phyloP scores from a whole-genome alignment of 2,888 invertebrate genomes.

The Steinernema hermaphroditum region DNA sequence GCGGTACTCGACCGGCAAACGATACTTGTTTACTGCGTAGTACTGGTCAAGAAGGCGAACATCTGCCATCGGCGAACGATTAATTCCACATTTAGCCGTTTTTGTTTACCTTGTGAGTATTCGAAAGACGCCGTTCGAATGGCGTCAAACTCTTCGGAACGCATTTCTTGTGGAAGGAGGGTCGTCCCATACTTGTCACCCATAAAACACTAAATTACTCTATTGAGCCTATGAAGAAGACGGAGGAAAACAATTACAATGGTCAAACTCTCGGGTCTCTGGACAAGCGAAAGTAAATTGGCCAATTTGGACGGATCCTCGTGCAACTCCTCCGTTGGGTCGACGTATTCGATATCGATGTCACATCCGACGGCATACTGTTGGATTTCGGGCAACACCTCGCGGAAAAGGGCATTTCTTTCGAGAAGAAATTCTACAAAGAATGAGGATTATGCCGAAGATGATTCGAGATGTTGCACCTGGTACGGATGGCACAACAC shows the following conservation, averaged over 20 bases:
- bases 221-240: neutral
- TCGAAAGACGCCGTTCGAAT: constrained; percentile 65
- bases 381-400: constrained; percentile 65
- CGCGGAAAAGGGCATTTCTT: constrained; percentile 51
- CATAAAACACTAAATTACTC: constrained; percentile 66
- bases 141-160: constrained; percentile 67
- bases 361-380: constrained; percentile 65
- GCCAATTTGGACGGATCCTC: constrained; percentile 43
- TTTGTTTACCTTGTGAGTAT: constrained; percentile 56
- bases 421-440: constrained; percentile 63
- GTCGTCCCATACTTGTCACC: constrained; percentile 69
- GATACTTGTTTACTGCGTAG: constrained; percentile 68
- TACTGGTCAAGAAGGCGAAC: constrained; percentile 67
- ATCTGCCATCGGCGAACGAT: constrained; percentile 60
- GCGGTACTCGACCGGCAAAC: constrained; percentile 49
- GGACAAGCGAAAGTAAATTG: constrained; percentile 44
- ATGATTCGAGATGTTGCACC: neutral
- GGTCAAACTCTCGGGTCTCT: constrained; percentile 39
- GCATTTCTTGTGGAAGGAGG: constrained; percentile 67
- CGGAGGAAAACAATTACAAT: constrained; percentile 38
- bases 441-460: neutral
- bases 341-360: constrained; percentile 64
- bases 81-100: no score
- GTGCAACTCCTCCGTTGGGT: constrained; percentile 40
- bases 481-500: constrained; percentile 11